A percentile compares a stretch with the other conserved stretches of the same genome.
Conservation (phyloP, 2,797 vertebrate genomes). For the Neomorphus geoffroyi region DNA sequence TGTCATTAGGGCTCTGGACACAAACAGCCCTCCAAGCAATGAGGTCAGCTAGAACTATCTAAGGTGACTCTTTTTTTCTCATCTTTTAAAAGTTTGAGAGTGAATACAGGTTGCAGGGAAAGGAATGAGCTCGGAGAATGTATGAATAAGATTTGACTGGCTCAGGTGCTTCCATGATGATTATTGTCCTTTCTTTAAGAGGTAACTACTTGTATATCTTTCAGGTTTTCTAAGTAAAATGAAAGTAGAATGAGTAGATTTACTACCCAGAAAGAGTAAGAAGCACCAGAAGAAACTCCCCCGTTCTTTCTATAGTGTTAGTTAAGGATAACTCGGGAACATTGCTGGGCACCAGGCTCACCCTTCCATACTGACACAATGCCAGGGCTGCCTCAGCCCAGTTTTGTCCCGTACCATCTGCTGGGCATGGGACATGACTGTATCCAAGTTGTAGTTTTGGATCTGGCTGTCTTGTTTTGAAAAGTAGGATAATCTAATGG, state of each 20-base stretch:
- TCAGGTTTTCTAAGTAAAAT: not conserved
- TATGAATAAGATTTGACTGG: not conserved
- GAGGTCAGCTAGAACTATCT: not conserved
- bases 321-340: not conserved
- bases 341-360: not conserved
- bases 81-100: not conserved
- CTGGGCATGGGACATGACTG: fast-evolving
- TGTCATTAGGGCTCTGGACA: not conserved
- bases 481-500: not conserved
- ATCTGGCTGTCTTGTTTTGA: not conserved
- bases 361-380: not conserved
- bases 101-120: not conserved
- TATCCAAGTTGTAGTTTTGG: not conserved
- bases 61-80: not conserved
- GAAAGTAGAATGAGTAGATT: not conserved
- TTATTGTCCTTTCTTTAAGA: not conserved
- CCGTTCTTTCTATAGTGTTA: not conserved
- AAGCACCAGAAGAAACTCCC: not conserved
- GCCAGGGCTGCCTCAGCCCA: not conserved
- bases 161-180: not conserved
- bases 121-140: not conserved
- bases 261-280: not conserved
- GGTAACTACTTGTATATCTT: not conserved
- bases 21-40: not conserved
- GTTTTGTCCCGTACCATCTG: not conserved